Evolutionary conservation across 2,113 vertebrate species (phyloP).

Genomic region (Rattus rattus): DNA sequence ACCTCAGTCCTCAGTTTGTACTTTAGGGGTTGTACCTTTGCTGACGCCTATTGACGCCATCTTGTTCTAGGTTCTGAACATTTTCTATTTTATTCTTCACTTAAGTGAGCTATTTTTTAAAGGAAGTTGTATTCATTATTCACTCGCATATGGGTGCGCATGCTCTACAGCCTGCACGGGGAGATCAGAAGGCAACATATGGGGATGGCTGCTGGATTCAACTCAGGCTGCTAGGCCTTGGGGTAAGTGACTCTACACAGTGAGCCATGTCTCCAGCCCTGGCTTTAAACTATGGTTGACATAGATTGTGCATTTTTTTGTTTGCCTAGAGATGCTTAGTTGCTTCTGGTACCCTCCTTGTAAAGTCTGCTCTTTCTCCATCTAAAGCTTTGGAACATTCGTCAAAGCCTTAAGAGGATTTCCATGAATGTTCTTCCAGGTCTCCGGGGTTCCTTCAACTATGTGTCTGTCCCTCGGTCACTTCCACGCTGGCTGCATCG

Average conservation of each 20-base stretch:
- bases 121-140: not conserved
- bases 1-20: not conserved
- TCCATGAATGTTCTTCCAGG: not conserved
- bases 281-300: not conserved
- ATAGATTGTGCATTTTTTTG: not conserved
- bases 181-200: not conserved
- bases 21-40: not conserved
- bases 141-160: not conserved
- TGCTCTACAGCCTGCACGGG: not conserved
- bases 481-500: rapidly evolving
- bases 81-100: not conserved
- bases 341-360: not conserved
- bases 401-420: not conserved
- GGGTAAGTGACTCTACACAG: not conserved
- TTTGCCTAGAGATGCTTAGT: too few species aligned
- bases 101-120: not conserved
- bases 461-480: not conserved
- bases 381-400: not conserved
- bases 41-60: not conserved
- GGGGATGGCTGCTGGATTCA: too few species aligned
- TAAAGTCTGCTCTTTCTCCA: not conserved
- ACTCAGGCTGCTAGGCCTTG: not conserved
- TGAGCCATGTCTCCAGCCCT: not conserved
- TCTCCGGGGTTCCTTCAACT: not conserved
- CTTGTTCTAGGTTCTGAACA: not conserved